Evolutionary conservation across 1,140 invertebrate genomes (phyloP).

Genomic region (Kradibia gibbosae): DNA sequence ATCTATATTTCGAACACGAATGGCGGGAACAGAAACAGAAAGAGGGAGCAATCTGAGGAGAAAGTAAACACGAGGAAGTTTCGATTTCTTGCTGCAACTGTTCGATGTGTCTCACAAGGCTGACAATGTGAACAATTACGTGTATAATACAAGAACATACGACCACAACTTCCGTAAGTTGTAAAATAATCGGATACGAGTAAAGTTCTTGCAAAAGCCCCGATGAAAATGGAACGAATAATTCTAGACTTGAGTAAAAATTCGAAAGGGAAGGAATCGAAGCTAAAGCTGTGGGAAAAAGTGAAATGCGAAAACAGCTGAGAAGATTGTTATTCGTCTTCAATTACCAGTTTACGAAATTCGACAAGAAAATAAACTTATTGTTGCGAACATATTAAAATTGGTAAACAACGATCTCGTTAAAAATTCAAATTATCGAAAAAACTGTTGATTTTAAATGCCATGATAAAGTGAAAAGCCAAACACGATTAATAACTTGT

Average conservation of each 20-base stretch:
- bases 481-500: too few relatives aligned
- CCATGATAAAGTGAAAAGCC: too few relatives aligned
- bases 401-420: background rate
- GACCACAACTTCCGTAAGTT: background rate
- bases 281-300: slow-evolving; percentile 26
- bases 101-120: slow-evolving; percentile 63
- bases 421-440: background rate
- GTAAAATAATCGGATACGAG: background rate
- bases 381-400: background rate
- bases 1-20: too few relatives aligned
- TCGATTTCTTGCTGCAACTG: slow-evolving; percentile 18
- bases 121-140: slow-evolving; percentile 71
- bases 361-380: background rate
- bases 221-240: slow-evolving; percentile 14
- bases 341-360: background rate
- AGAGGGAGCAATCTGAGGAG: too few relatives aligned
- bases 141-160: slow-evolving; percentile 64
- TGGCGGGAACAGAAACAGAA: background rate
- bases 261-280: too few relatives aligned
- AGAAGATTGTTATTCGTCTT: too few relatives aligned
- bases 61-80: slow-evolving; percentile 48
- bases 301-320: too few relatives aligned
- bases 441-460: background rate
- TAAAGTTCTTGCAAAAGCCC: background rate
- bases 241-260: slow-evolving; percentile 1